Evolutionary conservation across 2,888 invertebrate genomes (phyloP), one percentile per base, ranked within the genome.

Genomic region (Alitta virens): DNA sequence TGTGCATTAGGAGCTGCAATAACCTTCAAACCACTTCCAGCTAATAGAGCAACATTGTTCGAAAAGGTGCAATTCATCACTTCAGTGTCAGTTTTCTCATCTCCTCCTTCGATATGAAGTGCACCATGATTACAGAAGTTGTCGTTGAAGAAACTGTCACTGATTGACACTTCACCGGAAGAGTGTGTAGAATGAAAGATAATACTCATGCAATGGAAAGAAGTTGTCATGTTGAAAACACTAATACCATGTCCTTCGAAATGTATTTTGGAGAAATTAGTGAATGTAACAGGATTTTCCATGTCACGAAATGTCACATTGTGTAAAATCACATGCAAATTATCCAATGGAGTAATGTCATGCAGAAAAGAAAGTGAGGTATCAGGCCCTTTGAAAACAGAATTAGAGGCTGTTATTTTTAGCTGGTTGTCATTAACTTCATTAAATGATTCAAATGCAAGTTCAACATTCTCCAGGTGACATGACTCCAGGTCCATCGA

Each of bases 21-120:
- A 2, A 60, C 21, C 16, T 42, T 43, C 14, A 60, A 24, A 5
- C 42, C 54, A 54, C 54, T 54, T 23, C 60, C 60, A 14, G 54
- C 50, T 12, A 25, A 16, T 7, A 56, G 21, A n/a, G 56, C 49
- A 9, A 9, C 40, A 24, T 55, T 62, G 18, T 33, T 56, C 2
- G 21, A 14, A 25, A 56, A 62, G 2, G 16, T 27, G 16, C 50
- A 43, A 23, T 56, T 25, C 9, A 23, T 27, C n/a, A 54, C n/a
- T 5, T 43, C 21, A 16, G 54, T 25, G n/a, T 27, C 2, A 12
- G n/a, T 33, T 5, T 25, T 7, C 24, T 27, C 33, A 27, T 52
- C 24, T 5, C 46, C 24, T 23, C 9, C 16, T 3, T 7, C 24
- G 7, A 52, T 24, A 9, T 7, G 2, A 2, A 24, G 7, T 25